Base-by-base conservation (phyloP, 1,140 invertebrate genomes). In the Bilobella aurantiaca region DNA sequence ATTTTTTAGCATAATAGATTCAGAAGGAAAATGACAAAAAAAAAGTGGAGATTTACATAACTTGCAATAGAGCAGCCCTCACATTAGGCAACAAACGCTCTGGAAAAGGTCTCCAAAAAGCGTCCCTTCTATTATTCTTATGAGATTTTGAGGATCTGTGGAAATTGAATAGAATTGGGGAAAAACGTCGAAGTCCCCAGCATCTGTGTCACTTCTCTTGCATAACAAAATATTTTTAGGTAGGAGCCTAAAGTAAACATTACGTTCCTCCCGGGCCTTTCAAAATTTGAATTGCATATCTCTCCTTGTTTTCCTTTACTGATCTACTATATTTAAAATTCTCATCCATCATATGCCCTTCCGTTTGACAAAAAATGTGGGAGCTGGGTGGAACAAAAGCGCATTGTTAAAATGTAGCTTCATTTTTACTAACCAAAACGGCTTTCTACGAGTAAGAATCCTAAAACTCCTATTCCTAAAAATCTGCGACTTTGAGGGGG, bases 81-180 rank as follows among this genome's bases (percentile, higher is more conserved):
- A n/a, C n/a, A n/a, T n/a, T n/a, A n/a, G n/a, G n/a, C n/a, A n/a
- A n/a, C n/a, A n/a, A n/a, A n/a, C n/a, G n/a, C n/a, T n/a, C n/a
- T n/a, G n/a, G n/a, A n/a, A n/a, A n/a, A n/a, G n/a, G n/a, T n/a
- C n/a, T n/a, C n/a, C n/a, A 42, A 42, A 42, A 46, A 46, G 42
- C 57, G 57, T 63, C 47, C 61, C 62, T 68, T 53, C 66, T 64
- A 69, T 68, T 66, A 62, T 66, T 42, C 58, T 49, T 64, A 67
- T 63, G 66, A 67, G 66, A 59, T 67, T 67, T 67, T 67, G 66
- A 67, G 66, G 66, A 67, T 67, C 66, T 64, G 66, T 63, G 62
- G 46, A 67, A 66, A 67, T 67, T 67, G 66, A 63, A 64, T 63
- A 37, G 37, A 64, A 29, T 27, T 21, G 23, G 32, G 57, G 23